Evolutionary conservation across 2,113 vertebrate species (phyloP).

Genomic region (Gila orcuttii): DNA sequence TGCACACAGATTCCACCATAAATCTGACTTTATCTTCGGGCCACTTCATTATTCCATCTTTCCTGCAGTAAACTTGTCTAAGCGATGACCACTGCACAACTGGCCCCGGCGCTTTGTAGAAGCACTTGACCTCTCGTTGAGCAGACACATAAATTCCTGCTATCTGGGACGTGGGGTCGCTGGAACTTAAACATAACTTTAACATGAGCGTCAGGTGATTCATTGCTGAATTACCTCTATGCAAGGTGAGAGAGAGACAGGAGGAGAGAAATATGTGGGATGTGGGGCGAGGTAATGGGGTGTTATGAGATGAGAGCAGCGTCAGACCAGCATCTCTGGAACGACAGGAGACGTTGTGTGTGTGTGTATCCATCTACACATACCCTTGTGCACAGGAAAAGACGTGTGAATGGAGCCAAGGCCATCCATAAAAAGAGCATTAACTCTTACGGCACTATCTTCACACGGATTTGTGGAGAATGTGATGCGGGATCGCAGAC

Average conservation of each 20-base stretch:
- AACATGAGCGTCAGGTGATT: slow-evolving; percentile 4
- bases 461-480: slow-evolving; percentile 6
- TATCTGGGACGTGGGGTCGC: neutral
- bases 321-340: slow-evolving; percentile 12
- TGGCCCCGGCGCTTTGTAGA: neutral
- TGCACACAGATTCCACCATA: neutral
- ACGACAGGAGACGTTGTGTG: neutral
- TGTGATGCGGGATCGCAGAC: slow-evolving; percentile 38
- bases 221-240: slow-evolving; percentile 31
- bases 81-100: neutral
- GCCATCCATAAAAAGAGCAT: neutral
- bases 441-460: slow-evolving; percentile 4
- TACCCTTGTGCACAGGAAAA: neutral
- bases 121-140: slow-evolving; percentile 1
- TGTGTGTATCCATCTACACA: neutral
- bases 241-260: slow-evolving; percentile 27
- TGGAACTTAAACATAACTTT: neutral
- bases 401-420: neutral
- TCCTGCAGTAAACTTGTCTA: neutral
- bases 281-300: slow-evolving; percentile 34
- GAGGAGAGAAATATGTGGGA: slow-evolving; percentile 20
- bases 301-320: slow-evolving; percentile 35
- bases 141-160: slow-evolving; percentile 26
- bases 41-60: neutral
- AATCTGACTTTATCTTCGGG: neutral